A percentile compares a stretch with the other conserved stretches of the same genome.
Conservation (phyloP, 1,140 invertebrate species). For the Drosophila sulfurigaster region DNA sequence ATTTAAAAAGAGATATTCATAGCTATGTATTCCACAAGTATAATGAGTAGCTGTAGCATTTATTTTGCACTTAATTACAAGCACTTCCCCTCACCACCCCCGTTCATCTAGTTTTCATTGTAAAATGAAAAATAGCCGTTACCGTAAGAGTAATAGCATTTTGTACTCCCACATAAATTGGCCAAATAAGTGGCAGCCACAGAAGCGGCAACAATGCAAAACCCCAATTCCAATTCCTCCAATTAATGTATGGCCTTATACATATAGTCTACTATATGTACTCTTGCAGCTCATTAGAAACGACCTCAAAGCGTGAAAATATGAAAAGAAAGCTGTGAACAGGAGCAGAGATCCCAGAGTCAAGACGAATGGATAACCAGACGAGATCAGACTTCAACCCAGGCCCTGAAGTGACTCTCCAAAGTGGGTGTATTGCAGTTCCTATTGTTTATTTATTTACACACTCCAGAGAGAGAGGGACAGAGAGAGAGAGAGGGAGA, state of each 20-base stretch:
- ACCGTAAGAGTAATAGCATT: constrained; percentile 6
- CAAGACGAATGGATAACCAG: constrained; percentile 8
- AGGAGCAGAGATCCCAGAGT: constrained; percentile 28
- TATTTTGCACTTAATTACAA: constrained; percentile 13
- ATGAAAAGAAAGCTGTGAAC: constrained; percentile 54
- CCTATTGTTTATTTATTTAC: constrained; percentile 33
- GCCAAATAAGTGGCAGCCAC: constrained; percentile 37
- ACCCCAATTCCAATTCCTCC: constrained; percentile 54
- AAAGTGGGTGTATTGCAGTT: constrained; percentile 25
- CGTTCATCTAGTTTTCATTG: constrained; percentile 2
- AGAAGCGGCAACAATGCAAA: constrained; percentile 42
- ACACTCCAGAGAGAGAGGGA: constrained; percentile 13
- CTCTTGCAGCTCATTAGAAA: constrained; percentile 63
- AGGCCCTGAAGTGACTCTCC: constrained; percentile 9
- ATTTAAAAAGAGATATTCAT: not conserved
- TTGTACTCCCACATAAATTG: constrained; percentile 61
- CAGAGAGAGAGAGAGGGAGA: constrained; percentile 6
- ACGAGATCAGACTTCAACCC: not conserved
- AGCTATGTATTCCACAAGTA: not conserved
- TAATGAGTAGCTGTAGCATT: not conserved
- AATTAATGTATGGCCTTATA: constrained; percentile 16
- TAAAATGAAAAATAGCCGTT: constrained; percentile 1
- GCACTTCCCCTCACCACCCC: not conserved
- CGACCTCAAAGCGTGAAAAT: constrained; percentile 58
- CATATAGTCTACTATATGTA: not conserved